Conservation (phyloP, 64 coral and sea anemone genomes). For the Stylophora pistillata region DNA sequence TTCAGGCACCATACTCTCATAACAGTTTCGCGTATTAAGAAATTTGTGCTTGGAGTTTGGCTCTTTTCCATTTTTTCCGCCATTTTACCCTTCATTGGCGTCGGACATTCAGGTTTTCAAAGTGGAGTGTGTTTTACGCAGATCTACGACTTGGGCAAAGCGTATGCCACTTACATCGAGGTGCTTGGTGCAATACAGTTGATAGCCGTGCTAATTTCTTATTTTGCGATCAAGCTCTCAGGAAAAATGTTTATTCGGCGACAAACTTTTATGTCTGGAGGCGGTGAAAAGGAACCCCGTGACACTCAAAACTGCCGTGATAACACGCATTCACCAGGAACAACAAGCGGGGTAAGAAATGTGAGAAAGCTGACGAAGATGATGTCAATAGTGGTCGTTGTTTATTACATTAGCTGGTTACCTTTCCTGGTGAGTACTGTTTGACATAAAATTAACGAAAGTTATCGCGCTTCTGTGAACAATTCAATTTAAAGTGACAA, state of each 20-base stretch:
- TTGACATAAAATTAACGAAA: not conserved
- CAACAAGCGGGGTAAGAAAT: conserved; percentile 60
- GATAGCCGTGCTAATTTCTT: conserved; percentile 64
- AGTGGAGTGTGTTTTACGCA: conserved; percentile 67
- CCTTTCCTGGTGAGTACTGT: conserved; percentile 86
- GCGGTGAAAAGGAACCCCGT: not conserved
- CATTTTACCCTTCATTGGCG: conserved; percentile 55
- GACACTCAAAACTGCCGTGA: not conserved
- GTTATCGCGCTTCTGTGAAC: not conserved
- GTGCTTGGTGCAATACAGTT: conserved; percentile 65
- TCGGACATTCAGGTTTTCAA: conserved; percentile 61
- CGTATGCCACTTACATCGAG: conserved; percentile 66
- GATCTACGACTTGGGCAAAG: conserved; percentile 69
- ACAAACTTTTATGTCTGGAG: conserved; percentile 53
- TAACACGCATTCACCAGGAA: not conserved
- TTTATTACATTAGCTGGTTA: conserved; percentile 96
- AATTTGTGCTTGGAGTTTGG: conserved; percentile 65
- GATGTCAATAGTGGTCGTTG: conserved; percentile 77
- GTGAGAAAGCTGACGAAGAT: conserved; percentile 58
- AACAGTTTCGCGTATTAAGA: conserved; percentile 59
- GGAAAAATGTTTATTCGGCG: conserved; percentile 74
- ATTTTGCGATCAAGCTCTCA: conserved; percentile 69
- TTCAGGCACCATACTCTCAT: conserved; percentile 75
- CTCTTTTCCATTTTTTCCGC: conserved; percentile 71
- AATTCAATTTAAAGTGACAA: not conserved